A percentile compares a stretch with the other conserved stretches of the same genome.
Conservation (phyloP, 2,888 invertebrate genomes). For the Nomada ruficornis region DNA sequence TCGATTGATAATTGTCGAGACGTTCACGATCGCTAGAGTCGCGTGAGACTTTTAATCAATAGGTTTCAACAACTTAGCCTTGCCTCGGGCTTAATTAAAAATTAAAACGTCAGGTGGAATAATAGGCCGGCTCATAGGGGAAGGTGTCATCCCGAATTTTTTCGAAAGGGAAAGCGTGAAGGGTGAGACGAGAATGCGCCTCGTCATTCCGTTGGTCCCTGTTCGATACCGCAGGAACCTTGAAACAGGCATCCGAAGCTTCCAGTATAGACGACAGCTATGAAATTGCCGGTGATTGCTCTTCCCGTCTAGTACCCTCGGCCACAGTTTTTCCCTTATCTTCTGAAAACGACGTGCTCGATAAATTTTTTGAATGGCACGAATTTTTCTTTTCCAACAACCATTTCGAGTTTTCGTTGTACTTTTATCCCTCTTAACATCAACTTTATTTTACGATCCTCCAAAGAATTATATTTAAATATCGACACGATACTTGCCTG, state of each 20-base stretch:
- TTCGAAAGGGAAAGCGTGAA: conserved; percentile 76
- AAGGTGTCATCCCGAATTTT: conserved; percentile 77
- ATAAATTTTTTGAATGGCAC: not conserved
- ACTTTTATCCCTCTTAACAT: too few relatives aligned
- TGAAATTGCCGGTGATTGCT: conserved; percentile 82
- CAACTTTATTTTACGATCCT: too few relatives aligned
- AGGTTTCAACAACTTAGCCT: too few relatives aligned
- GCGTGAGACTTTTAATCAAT: too few relatives aligned
- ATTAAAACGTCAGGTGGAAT: conserved; percentile 72
- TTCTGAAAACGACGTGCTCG: conserved; percentile 7
- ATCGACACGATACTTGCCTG: not conserved
- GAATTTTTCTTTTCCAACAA: not conserved
- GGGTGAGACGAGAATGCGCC: conserved; percentile 78
- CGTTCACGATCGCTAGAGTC: too few relatives aligned
- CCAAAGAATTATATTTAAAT: not conserved
- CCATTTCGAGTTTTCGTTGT: not conserved
- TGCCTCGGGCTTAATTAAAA: conserved; percentile 58
- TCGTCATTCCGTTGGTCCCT: conserved; percentile 76
- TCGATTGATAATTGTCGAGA: too few relatives aligned
- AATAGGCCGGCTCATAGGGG: conserved; percentile 24
- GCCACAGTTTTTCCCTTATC: conserved; percentile 17
- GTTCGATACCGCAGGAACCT: conserved; percentile 73
- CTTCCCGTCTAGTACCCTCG: conserved; percentile 68
- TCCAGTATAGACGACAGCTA: conserved; percentile 78
- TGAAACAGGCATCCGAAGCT: conserved; percentile 76